phyloP scores from a whole-genome alignment of 2,797 vertebrate genomes.

The Sebastes aleutianus region DNA sequence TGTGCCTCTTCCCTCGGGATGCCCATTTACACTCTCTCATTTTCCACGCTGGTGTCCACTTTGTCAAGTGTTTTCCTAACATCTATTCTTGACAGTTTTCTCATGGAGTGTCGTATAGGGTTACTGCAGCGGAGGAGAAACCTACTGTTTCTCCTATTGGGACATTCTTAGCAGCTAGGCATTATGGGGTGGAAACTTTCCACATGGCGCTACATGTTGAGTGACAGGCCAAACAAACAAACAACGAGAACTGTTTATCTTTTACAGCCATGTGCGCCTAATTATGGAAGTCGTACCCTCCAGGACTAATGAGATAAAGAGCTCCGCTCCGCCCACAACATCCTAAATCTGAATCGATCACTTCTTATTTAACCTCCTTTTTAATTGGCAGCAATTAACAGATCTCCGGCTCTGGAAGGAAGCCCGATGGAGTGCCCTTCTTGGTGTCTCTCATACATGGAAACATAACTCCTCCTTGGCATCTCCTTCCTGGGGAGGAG shows the following conservation, averaged over 20 bases:
- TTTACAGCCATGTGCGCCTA: constrained; percentile 71
- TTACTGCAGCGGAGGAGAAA: constrained; percentile 45
- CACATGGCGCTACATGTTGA: constrained; percentile 60
- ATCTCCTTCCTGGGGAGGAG: constrained; percentile 67
- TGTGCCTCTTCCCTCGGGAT: constrained; percentile 41
- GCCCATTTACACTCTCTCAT: constrained; percentile 54
- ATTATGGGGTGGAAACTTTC: constrained; percentile 55
- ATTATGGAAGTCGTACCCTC: constrained; percentile 70
- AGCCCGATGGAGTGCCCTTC: constrained; percentile 58
- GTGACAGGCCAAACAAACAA: constrained; percentile 76
- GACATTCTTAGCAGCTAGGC: constrained; percentile 46
- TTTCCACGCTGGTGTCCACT: constrained; percentile 64
- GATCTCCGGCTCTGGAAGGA: constrained; percentile 67
- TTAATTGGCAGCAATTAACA: constrained; percentile 76
- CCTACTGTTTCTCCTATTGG: constrained; percentile 45
- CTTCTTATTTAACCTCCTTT: constrained; percentile 71
- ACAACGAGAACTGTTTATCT: constrained; percentile 78
- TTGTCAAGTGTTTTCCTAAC: constrained; percentile 65
- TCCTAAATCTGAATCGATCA: constrained; percentile 75
- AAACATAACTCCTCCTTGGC: constrained; percentile 78
- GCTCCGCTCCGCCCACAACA: constrained; percentile 66
- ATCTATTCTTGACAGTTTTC: constrained; percentile 56
- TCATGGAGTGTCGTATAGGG: constrained; percentile 45
- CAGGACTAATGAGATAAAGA: constrained; percentile 77
- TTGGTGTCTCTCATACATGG: constrained; percentile 58